A percentile compares a stretch with the other conserved stretches of the same genome.
Conservation (phyloP, 2,797 vertebrate species). For the Pantherophis alleghaniensis region DNA sequence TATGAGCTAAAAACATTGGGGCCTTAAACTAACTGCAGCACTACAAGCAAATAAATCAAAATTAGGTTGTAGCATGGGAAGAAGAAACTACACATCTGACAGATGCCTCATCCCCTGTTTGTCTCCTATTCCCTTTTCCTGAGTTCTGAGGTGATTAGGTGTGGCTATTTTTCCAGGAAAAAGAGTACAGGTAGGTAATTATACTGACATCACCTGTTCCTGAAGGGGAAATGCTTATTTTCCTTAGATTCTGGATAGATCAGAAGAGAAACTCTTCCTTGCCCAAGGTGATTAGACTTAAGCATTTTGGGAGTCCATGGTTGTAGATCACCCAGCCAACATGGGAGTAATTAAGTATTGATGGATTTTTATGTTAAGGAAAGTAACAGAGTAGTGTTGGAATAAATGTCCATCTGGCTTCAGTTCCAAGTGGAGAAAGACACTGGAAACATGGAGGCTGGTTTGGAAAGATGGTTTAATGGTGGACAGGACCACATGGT, state of each 20-base stretch:
- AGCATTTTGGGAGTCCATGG: not conserved
- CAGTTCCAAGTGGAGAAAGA: no score
- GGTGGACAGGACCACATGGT: no score
- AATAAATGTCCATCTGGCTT: no score
- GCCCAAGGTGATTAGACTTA: not conserved
- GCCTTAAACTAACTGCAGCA: not conserved
- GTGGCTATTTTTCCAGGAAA: not conserved
- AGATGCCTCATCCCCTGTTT: not conserved
- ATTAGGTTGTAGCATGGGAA: not conserved
- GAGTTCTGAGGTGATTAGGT: not conserved
- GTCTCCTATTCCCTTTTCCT: not conserved
- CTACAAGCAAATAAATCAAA: not conserved
- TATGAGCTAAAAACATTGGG: not conserved
- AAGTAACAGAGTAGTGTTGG: not conserved
- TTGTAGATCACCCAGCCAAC: not conserved
- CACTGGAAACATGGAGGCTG: no score
- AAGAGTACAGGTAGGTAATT: not conserved
- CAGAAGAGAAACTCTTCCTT: not conserved
- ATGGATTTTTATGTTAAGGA: not conserved
- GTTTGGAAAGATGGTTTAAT: no score
- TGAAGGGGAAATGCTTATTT: not conserved
- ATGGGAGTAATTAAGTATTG: not conserved
- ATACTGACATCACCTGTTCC: not conserved
- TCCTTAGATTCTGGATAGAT: not conserved
- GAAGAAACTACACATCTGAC: not conserved